Conservation (phyloP, 2,888 invertebrate species). For the Netelia melanura region DNA sequence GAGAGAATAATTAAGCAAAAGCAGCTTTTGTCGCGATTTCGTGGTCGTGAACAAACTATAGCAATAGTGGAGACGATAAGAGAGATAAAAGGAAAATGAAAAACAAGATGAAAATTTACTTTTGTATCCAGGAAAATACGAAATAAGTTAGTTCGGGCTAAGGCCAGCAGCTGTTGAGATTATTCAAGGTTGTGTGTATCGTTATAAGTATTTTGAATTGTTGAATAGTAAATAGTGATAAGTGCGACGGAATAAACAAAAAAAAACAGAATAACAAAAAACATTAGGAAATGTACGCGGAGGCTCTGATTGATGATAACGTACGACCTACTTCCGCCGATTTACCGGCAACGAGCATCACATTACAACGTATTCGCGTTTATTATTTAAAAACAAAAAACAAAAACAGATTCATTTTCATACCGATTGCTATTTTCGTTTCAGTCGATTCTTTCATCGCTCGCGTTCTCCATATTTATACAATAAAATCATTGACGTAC, state of each 20-base stretch:
- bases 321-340: conserved; percentile 61
- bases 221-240: conserved; percentile 84
- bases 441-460: not conserved
- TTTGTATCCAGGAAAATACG: conserved; percentile 78
- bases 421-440: not conserved
- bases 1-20: conserved; percentile 32
- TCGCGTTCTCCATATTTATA: not conserved
- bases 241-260: conserved; percentile 67
- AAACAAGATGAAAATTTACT: conserved; percentile 74
- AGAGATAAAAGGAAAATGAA: conserved; percentile 59
- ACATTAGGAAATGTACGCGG: conserved; percentile 36
- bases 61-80: conserved; percentile 56
- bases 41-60: conserved; percentile 42
- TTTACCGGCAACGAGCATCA: conserved; percentile 11
- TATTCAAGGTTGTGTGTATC: conserved; percentile 85
- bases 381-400: not conserved
- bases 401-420: not conserved
- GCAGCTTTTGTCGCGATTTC: conserved; percentile 36
- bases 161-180: conserved; percentile 84
- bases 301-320: conserved; percentile 44
- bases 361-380: conserved; percentile 1
- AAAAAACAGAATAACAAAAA: conserved; percentile 1
- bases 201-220: conserved; percentile 84
- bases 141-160: conserved; percentile 81
- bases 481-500: not conserved